Evolutionary conservation across 2,888 invertebrate species (phyloP).

Genomic region (Nebria brevicollis): DNA sequence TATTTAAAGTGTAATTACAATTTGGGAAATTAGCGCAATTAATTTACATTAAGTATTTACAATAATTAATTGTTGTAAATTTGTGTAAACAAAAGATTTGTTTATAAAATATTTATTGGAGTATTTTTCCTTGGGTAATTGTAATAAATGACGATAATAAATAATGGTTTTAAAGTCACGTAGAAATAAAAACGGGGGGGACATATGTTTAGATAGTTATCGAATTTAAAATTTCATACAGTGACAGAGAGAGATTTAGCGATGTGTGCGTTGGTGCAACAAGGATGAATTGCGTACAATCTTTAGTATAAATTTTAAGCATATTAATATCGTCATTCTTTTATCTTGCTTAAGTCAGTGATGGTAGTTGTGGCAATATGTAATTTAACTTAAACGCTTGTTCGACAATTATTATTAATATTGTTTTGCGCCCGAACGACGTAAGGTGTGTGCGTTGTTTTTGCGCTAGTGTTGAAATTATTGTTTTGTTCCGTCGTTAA

Average conservation of each 20-base stretch:
- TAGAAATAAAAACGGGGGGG: neutral
- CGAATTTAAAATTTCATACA: neutral
- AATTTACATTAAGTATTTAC: no score
- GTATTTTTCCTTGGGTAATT: neutral
- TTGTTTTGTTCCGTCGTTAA: neutral
- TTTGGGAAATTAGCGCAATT: no score
- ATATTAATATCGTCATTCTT: constrained; percentile 14
- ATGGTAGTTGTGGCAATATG: constrained; percentile 23
- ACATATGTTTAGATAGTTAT: constrained; percentile 2
- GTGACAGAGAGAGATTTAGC: neutral
- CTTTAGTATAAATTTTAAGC: constrained; percentile 6
- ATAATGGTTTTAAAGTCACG: neutral
- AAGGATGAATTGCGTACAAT: neutral
- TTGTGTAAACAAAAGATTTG: neutral
- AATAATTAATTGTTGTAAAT: no score
- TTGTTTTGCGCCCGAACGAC: neutral
- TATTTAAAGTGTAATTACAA: neutral
- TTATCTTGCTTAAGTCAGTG: constrained; percentile 27
- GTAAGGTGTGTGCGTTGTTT: neutral
- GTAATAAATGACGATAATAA: neutral
- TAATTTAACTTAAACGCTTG: neutral
- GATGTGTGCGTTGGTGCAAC: neutral
- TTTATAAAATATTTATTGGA: neutral
- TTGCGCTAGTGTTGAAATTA: neutral
- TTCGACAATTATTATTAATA: constrained; percentile 3